A percentile compares a stretch with the other conserved stretches of the same genome.
Conservation (phyloP, 2,888 invertebrate species). For the Latrodectus hesperus region DNA sequence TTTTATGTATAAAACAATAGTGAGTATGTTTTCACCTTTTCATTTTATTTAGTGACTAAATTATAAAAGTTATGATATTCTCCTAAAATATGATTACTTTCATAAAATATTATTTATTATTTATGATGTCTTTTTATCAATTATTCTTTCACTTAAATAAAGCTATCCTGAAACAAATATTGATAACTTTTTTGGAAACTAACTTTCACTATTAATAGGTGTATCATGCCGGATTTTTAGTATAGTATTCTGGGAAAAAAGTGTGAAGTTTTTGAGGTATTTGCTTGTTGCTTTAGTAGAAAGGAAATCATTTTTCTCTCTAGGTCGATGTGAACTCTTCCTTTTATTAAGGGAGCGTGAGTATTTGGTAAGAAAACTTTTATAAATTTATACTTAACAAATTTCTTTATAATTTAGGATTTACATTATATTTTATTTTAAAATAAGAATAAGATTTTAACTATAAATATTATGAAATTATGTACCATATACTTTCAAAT, state of each 20-base stretch:
- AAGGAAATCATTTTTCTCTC: slow-evolving; percentile 15
- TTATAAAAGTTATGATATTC: too few relatives aligned
- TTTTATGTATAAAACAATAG: too few relatives aligned
- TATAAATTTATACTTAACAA: background rate
- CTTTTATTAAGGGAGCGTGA: slow-evolving; percentile 30
- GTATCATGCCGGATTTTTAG: slow-evolving; percentile 38
- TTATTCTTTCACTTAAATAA: too few relatives aligned
- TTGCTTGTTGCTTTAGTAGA: slow-evolving; percentile 37
- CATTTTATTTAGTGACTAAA: too few relatives aligned
- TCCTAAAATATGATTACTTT: too few relatives aligned
- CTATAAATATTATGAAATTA: background rate
- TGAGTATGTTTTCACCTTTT: too few relatives aligned
- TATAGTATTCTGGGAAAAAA: slow-evolving; percentile 18
- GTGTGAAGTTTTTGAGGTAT: slow-evolving; percentile 39
- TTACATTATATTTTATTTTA: background rate
- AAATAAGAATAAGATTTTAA: background rate
- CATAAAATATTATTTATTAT: too few relatives aligned
- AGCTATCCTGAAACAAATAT: too few relatives aligned
- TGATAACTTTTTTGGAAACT: too few relatives aligned
- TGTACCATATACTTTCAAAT: background rate
- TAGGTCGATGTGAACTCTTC: slow-evolving; percentile 56
- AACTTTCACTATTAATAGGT: background rate
- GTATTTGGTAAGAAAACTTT: slow-evolving; percentile 32
- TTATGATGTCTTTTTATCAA: too few relatives aligned
- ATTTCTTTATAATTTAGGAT: background rate